Conservation (phyloP, 2,888 invertebrate genomes). For the Hecatera dysodea region DNA sequence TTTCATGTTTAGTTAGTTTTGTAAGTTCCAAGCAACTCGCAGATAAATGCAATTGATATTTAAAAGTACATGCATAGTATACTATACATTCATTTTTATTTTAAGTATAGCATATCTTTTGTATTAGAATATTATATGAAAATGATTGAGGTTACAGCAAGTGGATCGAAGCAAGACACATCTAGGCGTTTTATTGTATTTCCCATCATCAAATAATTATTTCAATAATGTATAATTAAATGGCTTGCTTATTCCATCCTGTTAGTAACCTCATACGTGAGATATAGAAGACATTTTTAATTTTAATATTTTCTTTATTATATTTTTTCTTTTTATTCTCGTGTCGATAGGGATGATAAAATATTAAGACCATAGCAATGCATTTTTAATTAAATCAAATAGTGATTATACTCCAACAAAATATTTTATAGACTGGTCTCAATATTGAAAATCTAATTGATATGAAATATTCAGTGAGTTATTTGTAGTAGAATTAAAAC, state of each 20-base stretch:
- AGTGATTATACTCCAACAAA: conserved; percentile 44
- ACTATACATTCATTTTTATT: conserved; percentile 54
- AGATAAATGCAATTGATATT: conserved; percentile 65
- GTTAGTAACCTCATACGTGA: conserved; percentile 42
- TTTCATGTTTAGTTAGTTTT: conserved; percentile 49
- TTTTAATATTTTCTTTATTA: conserved; percentile 46
- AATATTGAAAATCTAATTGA: conserved; percentile 36
- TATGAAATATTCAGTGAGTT: conserved; percentile 60
- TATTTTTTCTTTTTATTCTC: conserved; percentile 42
- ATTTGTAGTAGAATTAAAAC: conserved; percentile 51
- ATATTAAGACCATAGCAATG: conserved; percentile 42
- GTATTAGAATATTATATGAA: conserved; percentile 43
- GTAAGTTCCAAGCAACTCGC: conserved; percentile 53
- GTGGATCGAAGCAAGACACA: conserved; percentile 48
- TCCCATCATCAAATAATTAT: conserved; percentile 27
- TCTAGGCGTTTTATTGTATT: conserved; percentile 28
- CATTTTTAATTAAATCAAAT: conserved; percentile 42
- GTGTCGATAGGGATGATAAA: conserved; percentile 52
- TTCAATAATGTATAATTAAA: conserved; percentile 26
- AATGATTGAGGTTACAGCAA: conserved; percentile 39
- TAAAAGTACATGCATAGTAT: conserved; percentile 65
- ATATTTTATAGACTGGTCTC: conserved; percentile 28
- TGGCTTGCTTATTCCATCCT: conserved; percentile 48
- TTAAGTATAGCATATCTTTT: conserved; percentile 59
- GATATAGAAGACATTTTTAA: conserved; percentile 60